Percentiles rank a stretch among this genome's conserved stretches.
Conservation (phyloP, 2,113 vertebrate species). For the Aptenodytes patagonicus region DNA sequence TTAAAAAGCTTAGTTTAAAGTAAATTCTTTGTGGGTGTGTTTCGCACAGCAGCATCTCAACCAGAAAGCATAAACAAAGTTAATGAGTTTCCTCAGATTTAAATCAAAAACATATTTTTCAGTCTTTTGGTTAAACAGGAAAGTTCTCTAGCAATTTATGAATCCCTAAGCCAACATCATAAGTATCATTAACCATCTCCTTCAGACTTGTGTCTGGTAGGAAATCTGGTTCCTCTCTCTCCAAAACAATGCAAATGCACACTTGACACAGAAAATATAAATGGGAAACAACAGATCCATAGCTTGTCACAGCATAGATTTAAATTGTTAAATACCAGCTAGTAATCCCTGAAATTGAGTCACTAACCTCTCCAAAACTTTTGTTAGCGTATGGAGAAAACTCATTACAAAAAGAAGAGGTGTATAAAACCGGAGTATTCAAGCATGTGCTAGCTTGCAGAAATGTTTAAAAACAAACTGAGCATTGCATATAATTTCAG, state of each 20-base stretch:
- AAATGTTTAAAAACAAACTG: neutral
- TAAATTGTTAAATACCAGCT: neutral
- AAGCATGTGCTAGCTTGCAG: neutral
- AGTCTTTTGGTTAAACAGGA: neutral
- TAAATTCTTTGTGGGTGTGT: neutral
- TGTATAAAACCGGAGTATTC: neutral
- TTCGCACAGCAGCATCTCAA: neutral
- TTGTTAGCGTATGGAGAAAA: neutral
- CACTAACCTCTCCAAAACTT: neutral
- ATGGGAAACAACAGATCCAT: neutral
- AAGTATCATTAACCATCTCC: neutral
- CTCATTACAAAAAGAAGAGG: neutral
- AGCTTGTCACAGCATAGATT: neutral
- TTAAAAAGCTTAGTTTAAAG: neutral
- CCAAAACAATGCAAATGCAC: neutral
- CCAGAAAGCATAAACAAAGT: neutral
- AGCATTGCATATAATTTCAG: neutral
- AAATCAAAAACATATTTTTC: neutral
- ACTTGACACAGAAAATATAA: neutral
- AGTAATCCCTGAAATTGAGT: neutral
- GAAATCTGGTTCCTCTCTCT: neutral
- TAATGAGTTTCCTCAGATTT: neutral
- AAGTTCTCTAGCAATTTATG: neutral
- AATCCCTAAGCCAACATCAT: neutral
- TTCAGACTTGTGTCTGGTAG: neutral